phyloP scores from a whole-genome alignment of 2,113 vertebrate genomes.

The Pipa parva region DNA sequence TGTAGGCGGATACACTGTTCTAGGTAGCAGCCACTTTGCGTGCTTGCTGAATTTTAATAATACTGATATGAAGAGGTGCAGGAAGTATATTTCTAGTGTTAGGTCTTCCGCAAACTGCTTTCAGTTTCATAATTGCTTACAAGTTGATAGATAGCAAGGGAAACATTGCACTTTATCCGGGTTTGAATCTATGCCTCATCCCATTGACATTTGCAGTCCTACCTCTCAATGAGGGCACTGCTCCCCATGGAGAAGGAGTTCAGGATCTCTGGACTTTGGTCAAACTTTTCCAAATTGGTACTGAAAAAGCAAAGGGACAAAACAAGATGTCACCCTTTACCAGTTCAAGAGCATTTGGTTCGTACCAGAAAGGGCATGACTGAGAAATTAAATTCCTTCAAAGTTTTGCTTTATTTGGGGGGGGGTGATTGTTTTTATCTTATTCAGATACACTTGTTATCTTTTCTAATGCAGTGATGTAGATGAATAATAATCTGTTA shows the following conservation, averaged over 20 bases:
- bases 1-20: not conserved
- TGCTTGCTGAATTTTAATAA: slow-evolving; percentile 5
- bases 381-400: not conserved
- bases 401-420: too few relatives aligned
- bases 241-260: slow-evolving; percentile 65
- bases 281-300: slow-evolving; percentile 62
- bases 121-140: slow-evolving; percentile 25
- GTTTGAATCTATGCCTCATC: not conserved
- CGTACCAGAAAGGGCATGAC: slow-evolving; percentile 45
- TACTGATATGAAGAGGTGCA: not conserved
- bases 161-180: not conserved
- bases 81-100: slow-evolving; percentile 16
- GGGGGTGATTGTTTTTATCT: too few relatives aligned
- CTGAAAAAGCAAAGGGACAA: slow-evolving; percentile 65
- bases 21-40: not conserved
- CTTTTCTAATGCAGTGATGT: too few relatives aligned
- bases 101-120: slow-evolving; percentile 8
- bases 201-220: not conserved
- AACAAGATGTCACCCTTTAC: slow-evolving; percentile 52
- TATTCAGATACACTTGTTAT: too few relatives aligned
- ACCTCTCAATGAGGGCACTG: not conserved
- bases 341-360: slow-evolving; percentile 55
- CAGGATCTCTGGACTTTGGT: slow-evolving; percentile 57
- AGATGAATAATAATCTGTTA: too few relatives aligned
- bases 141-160: slow-evolving; percentile 7